Conservation (phyloP, 2,797 vertebrate genomes). For the Vultur gryphus region DNA sequence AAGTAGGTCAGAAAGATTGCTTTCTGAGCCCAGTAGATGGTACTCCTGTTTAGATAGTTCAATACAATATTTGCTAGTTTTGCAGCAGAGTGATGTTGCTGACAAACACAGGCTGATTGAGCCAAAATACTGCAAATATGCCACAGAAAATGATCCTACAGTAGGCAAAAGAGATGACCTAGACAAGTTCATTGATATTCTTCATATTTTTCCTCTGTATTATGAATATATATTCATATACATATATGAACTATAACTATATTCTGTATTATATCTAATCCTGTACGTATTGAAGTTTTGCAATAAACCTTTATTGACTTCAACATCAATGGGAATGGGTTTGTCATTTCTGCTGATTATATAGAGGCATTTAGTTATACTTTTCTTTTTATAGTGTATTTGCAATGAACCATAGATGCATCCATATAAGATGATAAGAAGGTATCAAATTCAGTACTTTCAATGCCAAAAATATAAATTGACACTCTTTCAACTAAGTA, state of each 20-base stretch:
- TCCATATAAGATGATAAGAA: neutral
- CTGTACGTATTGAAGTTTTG: neutral
- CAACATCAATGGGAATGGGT: neutral
- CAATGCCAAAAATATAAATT: neutral
- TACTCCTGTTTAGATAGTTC: slow-evolving; percentile 62
- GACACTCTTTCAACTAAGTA: neutral
- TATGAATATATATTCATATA: neutral
- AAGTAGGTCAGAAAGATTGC: slow-evolving; percentile 49
- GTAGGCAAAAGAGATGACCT: neutral
- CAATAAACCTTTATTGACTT: slow-evolving; percentile 7
- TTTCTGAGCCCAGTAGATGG: slow-evolving; percentile 60
- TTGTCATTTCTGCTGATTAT: slow-evolving; percentile 7
- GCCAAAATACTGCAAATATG: neutral
- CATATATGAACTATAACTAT: neutral
- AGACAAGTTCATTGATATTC: neutral
- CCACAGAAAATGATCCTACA: neutral
- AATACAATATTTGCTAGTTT: neutral
- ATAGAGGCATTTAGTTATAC: neutral
- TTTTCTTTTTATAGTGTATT: slow-evolving; percentile 13
- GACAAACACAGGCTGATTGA: neutral
- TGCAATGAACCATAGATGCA: neutral
- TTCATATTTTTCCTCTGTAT: neutral
- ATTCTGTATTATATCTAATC: neutral
- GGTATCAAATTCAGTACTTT: neutral
- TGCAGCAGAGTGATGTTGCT: neutral